These are phyloP conservation scores for Scaptomyza reducta DNA, from an alignment of 2,888 invertebrate genomes.

Conservation along the genomic window DNA sequence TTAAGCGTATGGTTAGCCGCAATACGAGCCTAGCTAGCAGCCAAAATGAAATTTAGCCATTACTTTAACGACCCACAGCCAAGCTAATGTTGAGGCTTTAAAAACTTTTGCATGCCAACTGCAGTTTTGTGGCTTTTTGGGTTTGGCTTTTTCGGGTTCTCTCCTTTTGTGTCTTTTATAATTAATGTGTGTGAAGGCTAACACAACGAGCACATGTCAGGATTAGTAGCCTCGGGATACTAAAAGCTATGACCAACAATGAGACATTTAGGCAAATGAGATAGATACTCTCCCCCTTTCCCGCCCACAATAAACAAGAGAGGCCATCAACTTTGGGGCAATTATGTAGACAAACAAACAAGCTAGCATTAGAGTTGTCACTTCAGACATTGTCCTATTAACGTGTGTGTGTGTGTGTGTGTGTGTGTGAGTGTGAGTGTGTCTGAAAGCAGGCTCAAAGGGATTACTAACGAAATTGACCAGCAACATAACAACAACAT, in stretches of 20 bases:
- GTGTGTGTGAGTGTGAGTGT: slow-evolving; percentile 13
- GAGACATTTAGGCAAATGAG: slow-evolving; percentile 62
- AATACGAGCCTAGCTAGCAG: slow-evolving; percentile 14
- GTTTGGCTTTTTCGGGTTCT: slow-evolving; percentile 1
- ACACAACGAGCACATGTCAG: slow-evolving; percentile 37
- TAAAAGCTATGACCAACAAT: slow-evolving; percentile 44
- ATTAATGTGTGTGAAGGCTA: slow-evolving; percentile 65
- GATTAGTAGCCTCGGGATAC: slow-evolving; percentile 46
- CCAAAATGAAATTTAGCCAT: slow-evolving; percentile 47
- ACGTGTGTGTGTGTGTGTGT: slow-evolving; percentile 27
- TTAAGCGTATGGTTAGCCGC: slow-evolving; percentile 31
- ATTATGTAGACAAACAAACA: slow-evolving; percentile 75
- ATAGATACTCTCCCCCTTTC: slow-evolving; percentile 3
- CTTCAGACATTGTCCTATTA: slow-evolving; percentile 48
- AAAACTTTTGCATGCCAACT: slow-evolving; percentile 47
- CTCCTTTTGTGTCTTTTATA: slow-evolving; percentile 49
- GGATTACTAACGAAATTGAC: slow-evolving; percentile 76
- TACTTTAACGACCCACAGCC: slow-evolving; percentile 47
- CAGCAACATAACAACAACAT: slow-evolving; percentile 76
- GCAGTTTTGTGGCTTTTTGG: slow-evolving; percentile 60
- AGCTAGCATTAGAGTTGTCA: slow-evolving; percentile 72
- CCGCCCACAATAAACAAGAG: slow-evolving; percentile 12
- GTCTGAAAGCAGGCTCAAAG: slow-evolving; percentile 58
- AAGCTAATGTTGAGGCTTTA: slow-evolving; percentile 19
- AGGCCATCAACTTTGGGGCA: slow-evolving; percentile 64